Conservation (phyloP, 2,888 invertebrate genomes). For the Synergus japonicus region DNA sequence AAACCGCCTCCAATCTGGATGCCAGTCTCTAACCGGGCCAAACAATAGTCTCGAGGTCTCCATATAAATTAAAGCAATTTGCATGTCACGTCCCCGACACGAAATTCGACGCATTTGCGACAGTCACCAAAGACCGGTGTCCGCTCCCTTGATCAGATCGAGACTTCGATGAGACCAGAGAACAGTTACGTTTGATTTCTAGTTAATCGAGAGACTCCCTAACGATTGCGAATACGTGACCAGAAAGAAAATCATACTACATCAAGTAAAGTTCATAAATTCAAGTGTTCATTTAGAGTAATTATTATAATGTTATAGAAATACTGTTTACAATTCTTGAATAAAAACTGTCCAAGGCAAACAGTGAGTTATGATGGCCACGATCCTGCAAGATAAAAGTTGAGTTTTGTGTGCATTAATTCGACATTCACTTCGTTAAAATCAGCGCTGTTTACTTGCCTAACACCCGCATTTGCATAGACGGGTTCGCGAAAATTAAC, state of each 20-base stretch:
- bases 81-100: constrained; percentile 56
- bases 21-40: constrained; percentile 62
- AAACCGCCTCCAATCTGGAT: constrained; percentile 58
- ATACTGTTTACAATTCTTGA: background rate
- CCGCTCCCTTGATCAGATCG: background rate
- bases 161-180: background rate
- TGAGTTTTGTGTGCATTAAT: background rate
- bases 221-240: constrained; percentile 13
- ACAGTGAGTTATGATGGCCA: no score
- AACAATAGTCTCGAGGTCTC: constrained; percentile 65
- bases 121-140: background rate
- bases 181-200: background rate
- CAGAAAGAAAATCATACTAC: background rate
- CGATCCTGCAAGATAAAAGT: background rate
- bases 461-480: constrained; percentile 42
- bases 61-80: constrained; percentile 71
- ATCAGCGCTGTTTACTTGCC: constrained; percentile 48
- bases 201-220: constrained; percentile 15
- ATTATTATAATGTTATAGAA: background rate
- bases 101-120: constrained; percentile 44
- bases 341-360: no score
- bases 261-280: no score
- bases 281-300: background rate
- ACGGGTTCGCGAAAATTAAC: constrained; percentile 45
- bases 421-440: constrained; percentile 2